Conservation (phyloP, 2,888 invertebrate genomes). For the Panopea generosa region DNA sequence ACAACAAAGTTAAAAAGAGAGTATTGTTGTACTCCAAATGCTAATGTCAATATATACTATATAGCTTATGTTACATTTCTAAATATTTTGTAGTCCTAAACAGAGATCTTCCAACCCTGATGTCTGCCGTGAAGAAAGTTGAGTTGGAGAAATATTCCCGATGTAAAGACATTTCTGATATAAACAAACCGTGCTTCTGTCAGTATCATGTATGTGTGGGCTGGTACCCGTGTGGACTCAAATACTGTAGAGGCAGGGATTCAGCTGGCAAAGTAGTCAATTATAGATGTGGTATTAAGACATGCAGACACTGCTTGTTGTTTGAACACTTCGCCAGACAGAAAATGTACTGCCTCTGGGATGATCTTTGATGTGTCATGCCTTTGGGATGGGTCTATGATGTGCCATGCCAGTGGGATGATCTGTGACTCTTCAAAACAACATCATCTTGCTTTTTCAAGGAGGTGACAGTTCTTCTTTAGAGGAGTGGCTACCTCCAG, state of each 20-base stretch:
- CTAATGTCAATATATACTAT: no score
- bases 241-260: slow-evolving; percentile 95
- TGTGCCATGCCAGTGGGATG: no score
- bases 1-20: no score
- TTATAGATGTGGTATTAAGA: slow-evolving; percentile 98
- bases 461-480: no score
- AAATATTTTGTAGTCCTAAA: slow-evolving; percentile 80
- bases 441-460: no score
- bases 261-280: slow-evolving; percentile 88
- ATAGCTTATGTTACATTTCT: no score
- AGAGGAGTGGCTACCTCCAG: no score
- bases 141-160: slow-evolving; percentile 86
- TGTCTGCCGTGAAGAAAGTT: slow-evolving; percentile 90
- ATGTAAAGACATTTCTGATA: slow-evolving; percentile 78
- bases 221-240: slow-evolving; percentile 98
- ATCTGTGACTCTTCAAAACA: no score
- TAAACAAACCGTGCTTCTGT: slow-evolving; percentile 90
- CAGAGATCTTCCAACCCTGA: slow-evolving; percentile 81
- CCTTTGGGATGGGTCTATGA: no score
- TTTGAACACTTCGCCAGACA: slow-evolving; percentile 94
- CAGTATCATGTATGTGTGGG: slow-evolving; percentile 95
- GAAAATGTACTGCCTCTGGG: slow-evolving; percentile 91
- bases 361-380: slow-evolving; percentile 77
- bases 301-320: slow-evolving; percentile 95
- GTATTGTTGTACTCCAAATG: no score